These are phyloP conservation scores for Cantharis rustica DNA, from an alignment of 2,888 invertebrate genomes.

Conservation along the genomic window DNA sequence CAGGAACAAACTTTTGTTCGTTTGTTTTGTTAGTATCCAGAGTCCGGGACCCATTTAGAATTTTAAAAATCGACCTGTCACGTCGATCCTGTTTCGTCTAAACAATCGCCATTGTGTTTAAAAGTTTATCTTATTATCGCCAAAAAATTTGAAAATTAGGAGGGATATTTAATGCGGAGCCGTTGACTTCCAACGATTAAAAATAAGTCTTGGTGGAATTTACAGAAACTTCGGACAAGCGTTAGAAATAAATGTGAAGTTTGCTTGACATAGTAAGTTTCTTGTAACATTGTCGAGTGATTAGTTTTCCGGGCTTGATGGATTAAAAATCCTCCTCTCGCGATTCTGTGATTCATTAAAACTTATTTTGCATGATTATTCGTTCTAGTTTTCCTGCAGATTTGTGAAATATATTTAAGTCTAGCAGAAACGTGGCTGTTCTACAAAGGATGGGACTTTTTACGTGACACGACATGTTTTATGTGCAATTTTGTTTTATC, in stretches of 20 bases:
- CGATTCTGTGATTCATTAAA: neutral
- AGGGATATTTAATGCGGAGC: neutral
- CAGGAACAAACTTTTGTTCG: neutral
- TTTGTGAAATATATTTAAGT: neutral
- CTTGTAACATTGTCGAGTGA: neutral
- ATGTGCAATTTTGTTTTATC: neutral
- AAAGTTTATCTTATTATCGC: neutral
- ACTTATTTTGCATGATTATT: neutral
- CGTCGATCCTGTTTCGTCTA: neutral
- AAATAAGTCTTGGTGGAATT: slow-evolving; percentile 19
- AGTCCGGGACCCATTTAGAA: neutral
- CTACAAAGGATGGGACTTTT: neutral
- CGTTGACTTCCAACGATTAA: neutral
- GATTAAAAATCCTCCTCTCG: neutral
- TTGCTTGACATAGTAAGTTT: slow-evolving; percentile 18
- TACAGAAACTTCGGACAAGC: neutral
- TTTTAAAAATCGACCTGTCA: neutral
- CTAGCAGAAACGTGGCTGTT: neutral
- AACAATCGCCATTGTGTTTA: neutral
- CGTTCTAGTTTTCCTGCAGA: neutral
- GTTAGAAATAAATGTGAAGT: slow-evolving; percentile 25
- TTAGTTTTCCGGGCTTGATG: neutral
- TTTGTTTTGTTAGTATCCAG: neutral
- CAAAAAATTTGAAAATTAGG: neutral
- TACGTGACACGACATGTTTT: neutral